A percentile compares a stretch with the other conserved stretches of the same genome.
phyloP scores from a whole-genome alignment of 1,140 invertebrate genomes.

The Marisa cornuarietis region DNA sequence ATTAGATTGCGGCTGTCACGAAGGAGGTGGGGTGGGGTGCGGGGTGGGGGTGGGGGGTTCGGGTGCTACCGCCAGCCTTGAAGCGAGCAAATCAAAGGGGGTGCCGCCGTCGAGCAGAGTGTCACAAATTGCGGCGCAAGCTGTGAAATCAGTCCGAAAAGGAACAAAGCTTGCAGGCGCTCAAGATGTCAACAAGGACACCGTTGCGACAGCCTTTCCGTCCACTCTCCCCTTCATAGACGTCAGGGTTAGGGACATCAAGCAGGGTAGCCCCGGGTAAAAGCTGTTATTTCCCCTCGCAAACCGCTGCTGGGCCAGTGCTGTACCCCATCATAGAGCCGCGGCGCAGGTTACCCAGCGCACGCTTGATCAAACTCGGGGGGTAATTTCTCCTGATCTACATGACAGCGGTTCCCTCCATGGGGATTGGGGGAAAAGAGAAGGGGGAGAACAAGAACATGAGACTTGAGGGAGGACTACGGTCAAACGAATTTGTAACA shows the following conservation, averaged over 20 bases:
- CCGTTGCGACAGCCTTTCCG: neutral
- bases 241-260: no score
- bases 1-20: slow-evolving; percentile 19
- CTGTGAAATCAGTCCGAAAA: slow-evolving; percentile 13
- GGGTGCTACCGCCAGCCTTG: no score
- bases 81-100: neutral
- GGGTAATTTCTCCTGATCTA: no score
- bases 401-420: no score
- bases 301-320: no score
- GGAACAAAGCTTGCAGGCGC: neutral
- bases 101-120: neutral
- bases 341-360: no score
- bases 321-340: no score
- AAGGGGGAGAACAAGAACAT: neutral
- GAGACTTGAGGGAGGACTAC: neutral
- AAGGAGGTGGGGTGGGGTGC: neutral
- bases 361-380: no score
- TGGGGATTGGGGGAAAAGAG: neutral
- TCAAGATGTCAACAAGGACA: neutral
- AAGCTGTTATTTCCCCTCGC: no score
- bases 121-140: slow-evolving; percentile 18
- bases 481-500: no score
- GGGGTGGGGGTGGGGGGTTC: neutral
- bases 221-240: neutral
- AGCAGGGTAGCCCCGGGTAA: no score